Conservation (phyloP, 1,140 invertebrate species). For the Aethina tumida region DNA sequence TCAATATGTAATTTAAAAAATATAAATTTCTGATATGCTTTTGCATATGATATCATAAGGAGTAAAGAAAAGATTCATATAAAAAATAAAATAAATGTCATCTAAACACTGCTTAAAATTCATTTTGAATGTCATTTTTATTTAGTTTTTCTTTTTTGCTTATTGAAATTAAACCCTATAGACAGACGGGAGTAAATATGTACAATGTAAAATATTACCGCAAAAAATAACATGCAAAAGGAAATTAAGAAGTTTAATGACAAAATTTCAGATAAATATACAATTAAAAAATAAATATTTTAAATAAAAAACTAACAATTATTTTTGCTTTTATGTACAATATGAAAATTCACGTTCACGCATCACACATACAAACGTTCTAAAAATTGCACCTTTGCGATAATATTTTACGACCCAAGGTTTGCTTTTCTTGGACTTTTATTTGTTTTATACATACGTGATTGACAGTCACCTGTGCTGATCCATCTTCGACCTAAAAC, state of each 20-base stretch:
- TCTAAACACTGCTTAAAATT: constrained; percentile 24
- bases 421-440: constrained; percentile 9
- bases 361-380: constrained; percentile 7
- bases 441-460: constrained; percentile 18
- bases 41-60: too few relatives aligned
- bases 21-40: too few relatives aligned
- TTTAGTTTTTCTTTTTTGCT: too few relatives aligned
- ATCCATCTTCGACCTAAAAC: constrained; percentile 14
- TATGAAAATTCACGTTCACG: constrained; percentile 11
- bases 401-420: constrained; percentile 28
- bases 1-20: too few relatives aligned
- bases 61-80: constrained; percentile 8
- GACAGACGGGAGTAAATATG: constrained; percentile 7
- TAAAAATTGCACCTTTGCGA: constrained; percentile 29
- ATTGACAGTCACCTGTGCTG: constrained; percentile 7
- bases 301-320: constrained; percentile 6
- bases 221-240: constrained; percentile 14
- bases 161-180: constrained; percentile 3
- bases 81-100: constrained; percentile 18
- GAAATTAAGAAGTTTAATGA: constrained; percentile 7
- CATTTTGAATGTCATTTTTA: constrained; percentile 16
- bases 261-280: constrained; percentile 5
- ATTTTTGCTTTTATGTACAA: constrained; percentile 1
- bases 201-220: constrained; percentile 28
- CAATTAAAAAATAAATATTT: constrained; percentile 9